These are phyloP conservation scores for Sebastolobus altivelis DNA, from an alignment of 2,797 vertebrate genomes.

Conservation along the genomic window DNA sequence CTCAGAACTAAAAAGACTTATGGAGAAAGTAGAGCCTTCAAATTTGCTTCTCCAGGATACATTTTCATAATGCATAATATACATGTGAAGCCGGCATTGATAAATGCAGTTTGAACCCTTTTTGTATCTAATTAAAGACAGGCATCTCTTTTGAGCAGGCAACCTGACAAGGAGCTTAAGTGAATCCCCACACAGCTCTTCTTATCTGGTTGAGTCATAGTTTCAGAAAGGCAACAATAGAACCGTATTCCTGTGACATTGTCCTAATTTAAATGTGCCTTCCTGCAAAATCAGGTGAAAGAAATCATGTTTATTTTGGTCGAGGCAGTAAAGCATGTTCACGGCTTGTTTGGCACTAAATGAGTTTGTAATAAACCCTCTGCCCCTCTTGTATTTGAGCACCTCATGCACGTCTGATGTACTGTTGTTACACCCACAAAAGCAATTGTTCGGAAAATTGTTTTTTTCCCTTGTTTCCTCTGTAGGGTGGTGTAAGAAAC, in stretches of 20 bases:
- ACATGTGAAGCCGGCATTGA: conserved; percentile 47
- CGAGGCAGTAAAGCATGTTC: conserved; percentile 28
- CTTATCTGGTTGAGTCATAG: conserved; percentile 28
- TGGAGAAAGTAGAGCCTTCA: conserved; percentile 47
- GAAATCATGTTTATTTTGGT: conserved; percentile 30
- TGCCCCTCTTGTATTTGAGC: conserved; percentile 19
- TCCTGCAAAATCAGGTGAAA: conserved; percentile 12
- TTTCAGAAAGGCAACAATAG: conserved; percentile 21
- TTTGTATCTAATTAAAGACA: conserved; percentile 50
- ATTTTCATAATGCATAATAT: conserved; percentile 62
- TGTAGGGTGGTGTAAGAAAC: conserved; percentile 9
- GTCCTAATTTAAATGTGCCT: conserved; percentile 9
- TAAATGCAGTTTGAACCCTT: conserved; percentile 51
- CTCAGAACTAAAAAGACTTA: conserved; percentile 32
- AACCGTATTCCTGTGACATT: conserved; percentile 34
- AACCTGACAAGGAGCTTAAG: conserved; percentile 35
- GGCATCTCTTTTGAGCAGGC: conserved; percentile 25
- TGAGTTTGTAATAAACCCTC: conserved; percentile 41
- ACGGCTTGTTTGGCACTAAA: conserved; percentile 38
- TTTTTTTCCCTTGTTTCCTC: neutral
- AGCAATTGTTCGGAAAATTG: conserved; percentile 38
- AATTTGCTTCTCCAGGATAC: conserved; percentile 41
- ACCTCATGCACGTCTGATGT: conserved; percentile 25
- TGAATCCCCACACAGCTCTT: conserved; percentile 39
- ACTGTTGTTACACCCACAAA: conserved; percentile 32